Conservation (phyloP, 2,797 vertebrate species). For the Limosa lapponica region DNA sequence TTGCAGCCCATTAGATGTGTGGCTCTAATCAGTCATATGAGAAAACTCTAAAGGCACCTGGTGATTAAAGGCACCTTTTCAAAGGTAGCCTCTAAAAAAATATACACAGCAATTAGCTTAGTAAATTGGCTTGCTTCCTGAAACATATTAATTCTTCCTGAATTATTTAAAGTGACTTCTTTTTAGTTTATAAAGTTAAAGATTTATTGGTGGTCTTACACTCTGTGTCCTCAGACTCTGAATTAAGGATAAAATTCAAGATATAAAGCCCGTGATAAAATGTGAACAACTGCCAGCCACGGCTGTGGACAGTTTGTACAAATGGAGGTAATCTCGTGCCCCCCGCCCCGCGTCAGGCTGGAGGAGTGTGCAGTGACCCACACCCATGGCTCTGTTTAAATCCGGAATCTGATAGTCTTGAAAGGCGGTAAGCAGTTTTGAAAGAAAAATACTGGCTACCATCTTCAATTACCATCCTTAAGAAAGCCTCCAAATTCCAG, state of each 20-base stretch:
- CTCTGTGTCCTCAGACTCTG: background rate
- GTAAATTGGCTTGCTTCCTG: slow-evolving; percentile 46
- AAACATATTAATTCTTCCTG: slow-evolving; percentile 24
- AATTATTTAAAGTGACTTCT: slow-evolving; percentile 21
- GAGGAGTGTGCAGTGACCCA: background rate
- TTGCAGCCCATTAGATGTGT: background rate
- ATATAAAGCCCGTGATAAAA: background rate
- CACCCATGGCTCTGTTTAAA: background rate
- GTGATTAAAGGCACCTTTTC: slow-evolving; percentile 44
- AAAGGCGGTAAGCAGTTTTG: background rate
- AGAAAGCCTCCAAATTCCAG: background rate
- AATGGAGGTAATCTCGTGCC: background rate
- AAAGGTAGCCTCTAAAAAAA: slow-evolving; percentile 26
- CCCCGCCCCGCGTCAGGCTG: background rate
- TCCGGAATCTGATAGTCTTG: background rate
- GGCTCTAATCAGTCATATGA: background rate
- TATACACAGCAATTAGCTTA: slow-evolving; percentile 16
- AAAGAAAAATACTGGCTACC: background rate
- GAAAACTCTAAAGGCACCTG: background rate
- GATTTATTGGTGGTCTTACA: slow-evolving; percentile 21
- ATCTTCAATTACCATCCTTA: background rate
- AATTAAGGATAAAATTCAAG: slow-evolving; percentile 23
- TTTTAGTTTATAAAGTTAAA: slow-evolving; percentile 47
- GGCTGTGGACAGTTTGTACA: background rate
- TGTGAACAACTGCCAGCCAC: background rate